These are phyloP conservation scores for Microtus pennsylvanicus DNA, from an alignment of 2,113 vertebrate species.

Conservation along the genomic window DNA sequence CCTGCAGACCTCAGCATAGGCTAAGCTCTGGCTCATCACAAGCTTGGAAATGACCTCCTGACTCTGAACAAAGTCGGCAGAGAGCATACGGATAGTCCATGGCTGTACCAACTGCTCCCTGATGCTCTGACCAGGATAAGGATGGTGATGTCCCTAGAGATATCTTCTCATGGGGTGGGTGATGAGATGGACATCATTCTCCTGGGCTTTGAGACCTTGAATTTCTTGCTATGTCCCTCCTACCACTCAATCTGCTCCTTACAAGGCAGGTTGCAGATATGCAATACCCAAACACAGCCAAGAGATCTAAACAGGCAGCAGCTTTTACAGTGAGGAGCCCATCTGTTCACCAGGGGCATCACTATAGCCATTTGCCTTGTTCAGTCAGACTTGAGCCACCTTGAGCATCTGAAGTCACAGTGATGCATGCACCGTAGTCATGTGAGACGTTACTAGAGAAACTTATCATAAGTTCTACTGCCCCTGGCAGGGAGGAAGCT, in stretches of 20 bases:
- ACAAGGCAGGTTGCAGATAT: not conserved
- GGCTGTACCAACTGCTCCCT: not conserved
- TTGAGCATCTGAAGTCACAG: not conserved
- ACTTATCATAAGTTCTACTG: not conserved
- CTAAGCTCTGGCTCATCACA: not conserved
- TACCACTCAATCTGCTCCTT: slow-evolving; percentile 8
- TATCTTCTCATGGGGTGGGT: not conserved
- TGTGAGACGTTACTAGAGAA: slow-evolving; percentile 1
- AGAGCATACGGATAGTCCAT: not conserved
- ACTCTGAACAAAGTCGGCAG: not conserved
- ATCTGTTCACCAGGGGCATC: not conserved
- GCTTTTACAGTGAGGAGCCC: not conserved
- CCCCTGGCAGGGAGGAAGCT: not conserved
- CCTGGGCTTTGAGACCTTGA: not conserved
- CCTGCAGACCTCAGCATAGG: not conserved
- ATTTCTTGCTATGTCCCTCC: not conserved
- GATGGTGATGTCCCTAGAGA: not conserved
- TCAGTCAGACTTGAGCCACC: not conserved
- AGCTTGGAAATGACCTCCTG: not conserved
- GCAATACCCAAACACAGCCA: not conserved
- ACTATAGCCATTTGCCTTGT: not conserved
- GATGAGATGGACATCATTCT: not conserved
- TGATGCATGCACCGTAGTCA: not conserved
- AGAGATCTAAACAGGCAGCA: not conserved
- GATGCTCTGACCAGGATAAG: not conserved